phyloP scores from a whole-genome alignment of 2,797 vertebrate species.

The Eospalax fontanierii region DNA sequence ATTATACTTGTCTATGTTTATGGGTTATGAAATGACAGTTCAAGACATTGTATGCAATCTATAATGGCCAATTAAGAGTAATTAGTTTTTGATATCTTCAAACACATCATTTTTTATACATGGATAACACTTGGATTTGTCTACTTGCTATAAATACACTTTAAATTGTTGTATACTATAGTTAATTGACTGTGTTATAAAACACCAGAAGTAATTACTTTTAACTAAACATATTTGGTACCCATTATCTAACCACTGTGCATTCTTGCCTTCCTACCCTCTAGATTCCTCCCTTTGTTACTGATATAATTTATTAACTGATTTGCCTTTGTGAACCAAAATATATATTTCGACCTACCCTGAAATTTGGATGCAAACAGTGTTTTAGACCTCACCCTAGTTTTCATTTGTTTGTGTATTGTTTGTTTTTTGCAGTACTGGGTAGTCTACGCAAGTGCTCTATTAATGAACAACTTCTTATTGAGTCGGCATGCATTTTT shows the following conservation, averaged over 20 bases:
- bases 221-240: neutral
- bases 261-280: neutral
- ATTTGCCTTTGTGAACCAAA: constrained; percentile 61
- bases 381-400: neutral
- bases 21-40: neutral
- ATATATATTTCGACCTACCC: neutral
- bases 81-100: neutral
- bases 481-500: neutral
- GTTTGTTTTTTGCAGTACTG: neutral
- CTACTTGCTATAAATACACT: neutral
- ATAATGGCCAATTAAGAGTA: neutral
- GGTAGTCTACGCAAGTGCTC: neutral
- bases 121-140: neutral
- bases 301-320: neutral
- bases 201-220: neutral
- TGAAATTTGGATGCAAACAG: neutral
- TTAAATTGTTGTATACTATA: neutral
- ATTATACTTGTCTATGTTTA: neutral
- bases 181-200: neutral
- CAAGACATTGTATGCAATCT: neutral
- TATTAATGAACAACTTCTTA: neutral
- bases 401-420: neutral
- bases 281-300: constrained; percentile 21
- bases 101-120: neutral
- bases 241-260: neutral